Evolutionary conservation across 2,113 vertebrate species (phyloP).

Genomic region (Ornithorhynchus anatinus): DNA sequence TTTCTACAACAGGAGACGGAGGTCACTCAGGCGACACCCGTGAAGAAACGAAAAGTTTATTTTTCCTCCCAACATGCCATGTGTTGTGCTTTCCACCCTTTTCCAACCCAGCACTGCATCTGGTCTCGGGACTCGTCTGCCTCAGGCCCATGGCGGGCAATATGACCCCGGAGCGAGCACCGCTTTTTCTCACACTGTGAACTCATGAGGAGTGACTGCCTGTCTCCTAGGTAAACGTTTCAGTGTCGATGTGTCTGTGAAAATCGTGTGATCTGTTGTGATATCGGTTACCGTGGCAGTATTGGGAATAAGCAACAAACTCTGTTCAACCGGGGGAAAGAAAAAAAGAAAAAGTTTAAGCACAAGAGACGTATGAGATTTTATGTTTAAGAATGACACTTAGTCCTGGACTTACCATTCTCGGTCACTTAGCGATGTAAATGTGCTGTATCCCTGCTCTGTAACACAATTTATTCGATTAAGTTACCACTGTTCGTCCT

Average conservation of each 20-base stretch:
- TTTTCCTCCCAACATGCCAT: conserved; percentile 69
- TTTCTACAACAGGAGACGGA: conserved; percentile 97
- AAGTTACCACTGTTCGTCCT: conserved; percentile 79
- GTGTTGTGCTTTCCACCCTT: conserved; percentile 71
- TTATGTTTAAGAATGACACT: conserved; percentile 70
- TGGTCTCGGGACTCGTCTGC: conserved; percentile 72
- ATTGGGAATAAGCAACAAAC: conserved; percentile 78
- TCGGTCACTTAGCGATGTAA: conserved; percentile 76
- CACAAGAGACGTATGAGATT: conserved; percentile 76
- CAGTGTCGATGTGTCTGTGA: conserved; percentile 77
- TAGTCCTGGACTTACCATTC: conserved; percentile 75
- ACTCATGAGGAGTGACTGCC: conserved; percentile 81
- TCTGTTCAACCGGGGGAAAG: conserved; percentile 72
- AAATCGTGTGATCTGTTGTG: conserved; percentile 81
- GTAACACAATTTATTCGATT: conserved; percentile 76
- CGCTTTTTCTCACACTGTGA: conserved; percentile 85
- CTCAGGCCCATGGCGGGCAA: conserved; percentile 69
- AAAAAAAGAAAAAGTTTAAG: conserved; percentile 71
- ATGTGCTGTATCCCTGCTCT: conserved; percentile 75
- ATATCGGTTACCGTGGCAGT: conserved; percentile 81
- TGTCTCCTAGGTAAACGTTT: conserved; percentile 81
- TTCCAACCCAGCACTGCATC: conserved; percentile 68
- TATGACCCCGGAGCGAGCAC: conserved; percentile 67
- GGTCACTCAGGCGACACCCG: conserved; percentile 89
- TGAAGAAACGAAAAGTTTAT: conserved; percentile 77